Evolutionary conservation across 1,140 invertebrate genomes (phyloP).

Genomic region (Nymphalis io): DNA sequence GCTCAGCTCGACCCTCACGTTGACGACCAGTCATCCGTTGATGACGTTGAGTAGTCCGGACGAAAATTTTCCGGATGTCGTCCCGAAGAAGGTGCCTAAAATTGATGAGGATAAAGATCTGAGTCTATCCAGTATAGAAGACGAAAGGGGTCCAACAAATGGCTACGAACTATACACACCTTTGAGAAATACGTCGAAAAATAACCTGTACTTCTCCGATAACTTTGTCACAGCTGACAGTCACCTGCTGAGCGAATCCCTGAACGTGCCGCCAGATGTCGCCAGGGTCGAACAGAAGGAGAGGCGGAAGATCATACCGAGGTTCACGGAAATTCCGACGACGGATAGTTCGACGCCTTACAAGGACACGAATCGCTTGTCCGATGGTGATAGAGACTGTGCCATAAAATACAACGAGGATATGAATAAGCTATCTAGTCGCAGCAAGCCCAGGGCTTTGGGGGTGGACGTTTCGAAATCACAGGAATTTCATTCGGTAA

Average conservation of each 20-base stretch:
- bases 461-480: slow-evolving; percentile 35
- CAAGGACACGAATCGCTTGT: slow-evolving; percentile 17
- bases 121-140: slow-evolving; percentile 68
- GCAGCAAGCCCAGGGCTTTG: slow-evolving; percentile 54
- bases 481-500: slow-evolving; percentile 57
- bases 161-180: slow-evolving; percentile 61
- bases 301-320: slow-evolving; percentile 51
- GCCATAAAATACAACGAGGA: slow-evolving; percentile 50
- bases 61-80: slow-evolving; percentile 63
- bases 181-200: slow-evolving; percentile 67
- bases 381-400: slow-evolving; percentile 37
- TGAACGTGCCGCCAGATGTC: slow-evolving; percentile 55
- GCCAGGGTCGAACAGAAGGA: slow-evolving; percentile 48
- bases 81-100: slow-evolving; percentile 61
- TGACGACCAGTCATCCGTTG: slow-evolving; percentile 64
- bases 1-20: slow-evolving; percentile 57
- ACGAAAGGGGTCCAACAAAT: slow-evolving; percentile 54
- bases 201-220: slow-evolving; percentile 67
- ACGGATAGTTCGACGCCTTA: slow-evolving; percentile 13
- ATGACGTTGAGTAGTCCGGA: slow-evolving; percentile 68
- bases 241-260: slow-evolving; percentile 51
- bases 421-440: slow-evolving; percentile 41
- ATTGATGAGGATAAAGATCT: slow-evolving; percentile 64
- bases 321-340: slow-evolving; percentile 38
- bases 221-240: slow-evolving; percentile 61